phyloP scores from a whole-genome alignment of 1,140 invertebrate species.

The Drosophila subobscura region DNA sequence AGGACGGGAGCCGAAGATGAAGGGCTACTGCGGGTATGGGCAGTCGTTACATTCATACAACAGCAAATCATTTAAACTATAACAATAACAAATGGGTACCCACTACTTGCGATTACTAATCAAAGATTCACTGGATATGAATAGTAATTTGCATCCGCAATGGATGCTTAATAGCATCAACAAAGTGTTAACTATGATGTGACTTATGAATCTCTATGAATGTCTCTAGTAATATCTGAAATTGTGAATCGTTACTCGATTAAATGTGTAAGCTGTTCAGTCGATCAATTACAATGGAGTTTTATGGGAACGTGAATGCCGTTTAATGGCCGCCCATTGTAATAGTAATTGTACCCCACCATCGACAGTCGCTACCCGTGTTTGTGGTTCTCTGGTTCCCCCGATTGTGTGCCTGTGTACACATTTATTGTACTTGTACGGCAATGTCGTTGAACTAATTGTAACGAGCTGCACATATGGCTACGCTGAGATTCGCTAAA shows the following conservation, averaged over 20 bases:
- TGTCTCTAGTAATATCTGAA: not conserved
- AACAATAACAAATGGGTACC: too few species aligned
- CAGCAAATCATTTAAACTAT: too few species aligned
- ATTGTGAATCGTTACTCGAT: constrained; percentile 17
- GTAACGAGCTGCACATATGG: constrained; percentile 26
- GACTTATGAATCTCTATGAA: constrained; percentile 14
- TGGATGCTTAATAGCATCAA: too few species aligned
- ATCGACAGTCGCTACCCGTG: constrained; percentile 56
- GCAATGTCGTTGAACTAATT: constrained; percentile 56
- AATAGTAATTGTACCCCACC: constrained; percentile 22
- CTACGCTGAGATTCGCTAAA: constrained; percentile 32
- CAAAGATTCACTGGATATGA: too few species aligned
- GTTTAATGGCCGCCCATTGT: constrained; percentile 40
- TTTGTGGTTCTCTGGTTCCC: constrained; percentile 22
- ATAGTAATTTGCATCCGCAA: too few species aligned
- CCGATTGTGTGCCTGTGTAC: too few species aligned
- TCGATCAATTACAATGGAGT: constrained; percentile 41
- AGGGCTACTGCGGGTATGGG: constrained; percentile 46
- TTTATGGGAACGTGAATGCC: constrained; percentile 24
- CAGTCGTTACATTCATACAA: too few species aligned
- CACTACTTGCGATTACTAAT: too few species aligned
- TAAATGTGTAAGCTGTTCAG: constrained; percentile 26
- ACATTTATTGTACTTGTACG: constrained; percentile 1
- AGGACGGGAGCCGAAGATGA: not conserved
- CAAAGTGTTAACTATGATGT: not conserved